phyloP scores from a whole-genome alignment of 2,888 invertebrate species.

The Agrochola macilenta region DNA sequence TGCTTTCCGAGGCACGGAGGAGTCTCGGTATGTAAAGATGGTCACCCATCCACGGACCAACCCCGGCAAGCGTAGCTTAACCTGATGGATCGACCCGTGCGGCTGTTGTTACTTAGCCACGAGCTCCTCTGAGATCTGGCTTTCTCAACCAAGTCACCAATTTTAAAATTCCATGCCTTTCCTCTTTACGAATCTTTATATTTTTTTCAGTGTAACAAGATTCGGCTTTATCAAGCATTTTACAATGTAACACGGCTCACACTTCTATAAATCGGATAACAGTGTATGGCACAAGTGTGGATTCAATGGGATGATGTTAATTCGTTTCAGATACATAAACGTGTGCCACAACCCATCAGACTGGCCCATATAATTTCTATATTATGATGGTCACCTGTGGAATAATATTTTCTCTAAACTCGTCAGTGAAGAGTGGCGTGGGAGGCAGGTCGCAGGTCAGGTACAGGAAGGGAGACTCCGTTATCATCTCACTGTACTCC shows the following conservation, averaged over 20 bases:
- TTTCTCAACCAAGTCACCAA: background rate
- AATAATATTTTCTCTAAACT: conserved; percentile 99
- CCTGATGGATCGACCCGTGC: no score
- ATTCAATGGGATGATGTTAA: background rate
- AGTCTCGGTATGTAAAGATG: no score
- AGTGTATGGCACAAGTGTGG: background rate
- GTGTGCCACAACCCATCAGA: background rate
- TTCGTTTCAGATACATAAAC: background rate
- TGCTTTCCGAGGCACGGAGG: no score
- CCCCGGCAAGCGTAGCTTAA: no score
- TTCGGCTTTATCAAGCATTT: background rate
- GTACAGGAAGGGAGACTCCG: conserved; percentile 98
- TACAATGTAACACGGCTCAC: no score
- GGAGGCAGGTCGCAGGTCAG: conserved; percentile 99
- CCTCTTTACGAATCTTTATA: background rate
- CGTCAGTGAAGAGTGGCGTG: conserved; percentile 99
- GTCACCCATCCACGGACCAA: no score
- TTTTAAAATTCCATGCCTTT: background rate
- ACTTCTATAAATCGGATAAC: no score
- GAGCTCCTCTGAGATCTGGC: no score
- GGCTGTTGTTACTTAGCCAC: no score
- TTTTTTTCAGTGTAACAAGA: no score
- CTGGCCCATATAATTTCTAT: background rate
- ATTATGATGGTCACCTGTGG: conserved; percentile 93
- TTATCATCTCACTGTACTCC: conserved; percentile 96